These are phyloP conservation scores for Gerris lacustris DNA, from an alignment of 2,888 invertebrate species.

Conservation along the genomic window DNA sequence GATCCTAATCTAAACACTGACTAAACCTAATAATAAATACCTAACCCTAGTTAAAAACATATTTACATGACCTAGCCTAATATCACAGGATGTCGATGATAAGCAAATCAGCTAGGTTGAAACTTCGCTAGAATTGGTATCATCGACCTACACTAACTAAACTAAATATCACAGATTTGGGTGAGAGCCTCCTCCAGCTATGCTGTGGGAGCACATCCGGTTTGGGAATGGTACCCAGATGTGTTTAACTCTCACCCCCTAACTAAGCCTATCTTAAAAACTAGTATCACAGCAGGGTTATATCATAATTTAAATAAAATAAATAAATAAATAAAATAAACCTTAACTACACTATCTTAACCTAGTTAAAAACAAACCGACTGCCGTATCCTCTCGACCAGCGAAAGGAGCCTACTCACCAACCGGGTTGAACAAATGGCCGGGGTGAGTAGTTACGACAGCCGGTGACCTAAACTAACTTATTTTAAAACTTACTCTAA, in stretches of 20 bases:
- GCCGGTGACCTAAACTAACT: background rate
- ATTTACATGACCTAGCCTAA: slow-evolving; percentile 1
- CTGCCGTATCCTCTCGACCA: background rate
- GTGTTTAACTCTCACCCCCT: background rate
- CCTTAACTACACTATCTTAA: background rate
- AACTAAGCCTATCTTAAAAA: too few species aligned
- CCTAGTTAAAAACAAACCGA: background rate
- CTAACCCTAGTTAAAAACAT: background rate
- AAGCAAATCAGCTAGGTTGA: background rate
- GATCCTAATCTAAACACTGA: too few species aligned
- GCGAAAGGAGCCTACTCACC: background rate
- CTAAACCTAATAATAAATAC: too few species aligned
- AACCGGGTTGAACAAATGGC: background rate
- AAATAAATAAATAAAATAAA: background rate
- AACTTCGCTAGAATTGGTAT: background rate
- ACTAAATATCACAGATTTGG: background rate
- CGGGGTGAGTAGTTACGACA: background rate
- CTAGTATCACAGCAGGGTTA: too few species aligned
- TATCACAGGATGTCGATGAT: background rate
- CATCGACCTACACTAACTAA: background rate
- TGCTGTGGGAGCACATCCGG: background rate
- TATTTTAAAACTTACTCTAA: background rate
- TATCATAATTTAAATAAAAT: background rate
- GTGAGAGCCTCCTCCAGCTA: background rate
- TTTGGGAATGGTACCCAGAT: background rate